Percentiles rank a stretch among this genome's conserved stretches.
Conservation (phyloP, 2,797 vertebrate genomes). For the Loriculus beryllinus region DNA sequence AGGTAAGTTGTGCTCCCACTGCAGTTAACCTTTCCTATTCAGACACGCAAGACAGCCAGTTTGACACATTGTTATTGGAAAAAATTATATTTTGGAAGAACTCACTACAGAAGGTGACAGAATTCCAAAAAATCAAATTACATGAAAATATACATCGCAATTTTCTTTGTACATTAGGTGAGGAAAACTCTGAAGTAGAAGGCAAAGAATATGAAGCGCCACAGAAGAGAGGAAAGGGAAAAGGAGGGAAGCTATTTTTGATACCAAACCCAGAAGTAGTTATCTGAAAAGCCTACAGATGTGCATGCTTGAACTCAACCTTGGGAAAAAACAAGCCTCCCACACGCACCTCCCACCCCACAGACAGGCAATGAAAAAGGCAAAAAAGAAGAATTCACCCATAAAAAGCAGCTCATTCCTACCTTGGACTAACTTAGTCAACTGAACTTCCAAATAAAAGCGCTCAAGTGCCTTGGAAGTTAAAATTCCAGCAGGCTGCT, state of each 20-base stretch:
- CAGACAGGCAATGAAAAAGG: slow-evolving; percentile 62
- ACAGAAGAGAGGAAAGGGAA: slow-evolving; percentile 62
- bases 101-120: slow-evolving; percentile 96
- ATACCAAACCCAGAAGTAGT: slow-evolving; percentile 81
- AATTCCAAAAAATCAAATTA: slow-evolving; percentile 92
- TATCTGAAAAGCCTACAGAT: slow-evolving; percentile 77
- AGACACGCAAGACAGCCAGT: slow-evolving; percentile 72
- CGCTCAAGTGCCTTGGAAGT: slow-evolving; percentile 53
- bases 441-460: slow-evolving; percentile 62
- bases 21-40: slow-evolving; percentile 30
- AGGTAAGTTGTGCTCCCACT: not conserved
- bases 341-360: not conserved
- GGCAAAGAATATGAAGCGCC: slow-evolving; percentile 70
- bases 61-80: slow-evolving; percentile 85
- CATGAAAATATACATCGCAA: slow-evolving; percentile 99
- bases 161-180: slow-evolving; percentile 97
- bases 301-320: slow-evolving; percentile 88
- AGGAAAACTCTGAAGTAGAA: slow-evolving; percentile 82
- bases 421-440: slow-evolving; percentile 63
- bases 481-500: slow-evolving; percentile 65
- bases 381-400: slow-evolving; percentile 40
- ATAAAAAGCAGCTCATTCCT: slow-evolving; percentile 61
- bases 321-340: slow-evolving; percentile 71
- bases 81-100: slow-evolving; percentile 98
- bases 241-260: slow-evolving; percentile 58